Evolutionary conservation across 1,140 invertebrate species (phyloP).

Genomic region (Procambarus clarkii): DNA sequence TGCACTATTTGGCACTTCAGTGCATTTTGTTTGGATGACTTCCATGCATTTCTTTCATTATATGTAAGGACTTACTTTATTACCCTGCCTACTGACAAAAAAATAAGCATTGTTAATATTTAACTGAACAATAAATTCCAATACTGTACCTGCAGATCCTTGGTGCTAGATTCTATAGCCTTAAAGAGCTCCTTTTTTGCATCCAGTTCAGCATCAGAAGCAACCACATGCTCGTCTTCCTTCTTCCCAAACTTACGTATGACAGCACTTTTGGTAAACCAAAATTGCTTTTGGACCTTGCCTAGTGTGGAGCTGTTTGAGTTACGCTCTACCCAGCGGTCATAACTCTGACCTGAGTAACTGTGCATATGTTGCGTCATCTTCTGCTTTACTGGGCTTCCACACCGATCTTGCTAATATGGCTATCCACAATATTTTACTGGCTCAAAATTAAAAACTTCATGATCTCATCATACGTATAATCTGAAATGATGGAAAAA

Average conservation of each 20-base stretch:
- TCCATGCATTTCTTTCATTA: no score
- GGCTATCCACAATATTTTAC: neutral
- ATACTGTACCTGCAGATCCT: slow-evolving; percentile 87
- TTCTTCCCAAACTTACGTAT: slow-evolving; percentile 96
- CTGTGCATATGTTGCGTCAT: slow-evolving; percentile 66
- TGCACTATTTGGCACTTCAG: no score
- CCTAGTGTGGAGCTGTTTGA: slow-evolving; percentile 80
- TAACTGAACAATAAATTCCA: no score
- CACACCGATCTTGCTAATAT: neutral
- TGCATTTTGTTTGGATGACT: no score
- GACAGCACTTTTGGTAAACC: slow-evolving; percentile 97
- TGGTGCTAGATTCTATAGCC: slow-evolving; percentile 94
- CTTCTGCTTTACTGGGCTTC: neutral
- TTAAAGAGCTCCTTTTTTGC: slow-evolving; percentile 97
- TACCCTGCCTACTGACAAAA: no score
- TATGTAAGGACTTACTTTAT: no score
- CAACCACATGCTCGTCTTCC: slow-evolving; percentile 87
- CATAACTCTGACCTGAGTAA: slow-evolving; percentile 74
- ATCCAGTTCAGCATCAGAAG: slow-evolving; percentile 97
- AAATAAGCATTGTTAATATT: no score
- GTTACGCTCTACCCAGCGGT: slow-evolving; percentile 76
- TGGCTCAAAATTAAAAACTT: neutral
- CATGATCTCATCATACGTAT: neutral
- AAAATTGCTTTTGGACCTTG: slow-evolving; percentile 97
- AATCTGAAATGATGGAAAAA: neutral